A percentile compares a stretch with the other conserved stretches of the same genome.
These are phyloP conservation scores for Ichneumoninae sp. DNA, from an alignment of 2,888 invertebrate species.

Conservation along the genomic window DNA sequence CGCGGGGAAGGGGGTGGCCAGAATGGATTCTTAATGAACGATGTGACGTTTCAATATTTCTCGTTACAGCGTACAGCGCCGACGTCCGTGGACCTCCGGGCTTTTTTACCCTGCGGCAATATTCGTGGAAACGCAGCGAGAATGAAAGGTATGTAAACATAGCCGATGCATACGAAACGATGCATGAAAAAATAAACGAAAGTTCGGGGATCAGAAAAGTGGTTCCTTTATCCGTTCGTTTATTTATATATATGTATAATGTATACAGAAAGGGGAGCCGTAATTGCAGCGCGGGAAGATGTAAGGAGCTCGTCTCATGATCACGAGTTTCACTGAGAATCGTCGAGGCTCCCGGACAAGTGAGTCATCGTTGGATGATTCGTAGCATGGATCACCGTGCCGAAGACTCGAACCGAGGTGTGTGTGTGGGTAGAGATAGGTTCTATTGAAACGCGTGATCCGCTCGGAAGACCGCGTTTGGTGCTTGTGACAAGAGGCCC, in stretches of 20 bases:
- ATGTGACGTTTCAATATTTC: slow-evolving; percentile 68
- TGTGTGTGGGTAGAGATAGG: slow-evolving; percentile 37
- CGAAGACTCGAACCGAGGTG: slow-evolving; percentile 13
- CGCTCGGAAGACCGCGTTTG: slow-evolving; percentile 33
- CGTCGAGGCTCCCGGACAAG: slow-evolving; percentile 21
- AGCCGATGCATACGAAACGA: background rate
- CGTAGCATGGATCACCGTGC: background rate
- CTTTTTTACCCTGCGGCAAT: background rate
- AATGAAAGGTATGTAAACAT: slow-evolving; percentile 37
- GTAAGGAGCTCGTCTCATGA: background rate
- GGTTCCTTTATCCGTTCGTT: background rate
- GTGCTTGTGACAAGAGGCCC: slow-evolving; percentile 64
- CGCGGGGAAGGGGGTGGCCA: slow-evolving; percentile 14
- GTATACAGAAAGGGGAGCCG: background rate
- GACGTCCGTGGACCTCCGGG: background rate
- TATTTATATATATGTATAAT: background rate
- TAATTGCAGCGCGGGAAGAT: background rate
- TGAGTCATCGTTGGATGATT: slow-evolving; percentile 60
- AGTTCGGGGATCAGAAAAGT: background rate
- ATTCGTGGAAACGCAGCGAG: slow-evolving; percentile 26
- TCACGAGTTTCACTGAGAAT: slow-evolving; percentile 13
- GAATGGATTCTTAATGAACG: slow-evolving; percentile 72
- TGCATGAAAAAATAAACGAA: slow-evolving; percentile 23
- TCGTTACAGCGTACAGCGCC: slow-evolving; percentile 16
- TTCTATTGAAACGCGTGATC: slow-evolving; percentile 43